Evolutionary conservation across 2,888 invertebrate genomes (phyloP), one percentile per base, ranked within the genome.

Genomic region (Agonopterix subpropinquella): DNA sequence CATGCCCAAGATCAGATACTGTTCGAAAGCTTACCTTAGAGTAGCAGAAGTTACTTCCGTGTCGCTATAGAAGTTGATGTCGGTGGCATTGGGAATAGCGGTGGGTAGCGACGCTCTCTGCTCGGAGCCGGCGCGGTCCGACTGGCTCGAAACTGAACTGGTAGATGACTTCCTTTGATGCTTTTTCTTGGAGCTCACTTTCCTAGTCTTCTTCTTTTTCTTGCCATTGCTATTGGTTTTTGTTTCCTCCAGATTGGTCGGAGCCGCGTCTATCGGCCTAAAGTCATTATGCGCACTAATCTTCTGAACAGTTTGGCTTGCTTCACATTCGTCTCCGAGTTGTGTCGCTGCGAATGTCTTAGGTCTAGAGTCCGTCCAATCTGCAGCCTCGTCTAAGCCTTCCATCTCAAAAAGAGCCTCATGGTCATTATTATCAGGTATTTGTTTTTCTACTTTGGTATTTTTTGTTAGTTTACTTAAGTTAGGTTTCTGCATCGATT

Each of bases 1-100:
- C 28, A 39, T 39, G 39, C 39, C 11, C 10, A 39, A 10, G 39
- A 39, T n/a, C 11, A 39, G 39, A n/a, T 39, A 39, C 10, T 39
- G 13, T 42, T 42, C 1, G 11, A 42, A 39, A 39, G 28, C 89
- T 72, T 70, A 92, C 89, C 92, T 92, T 44, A 90, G 82, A 7
- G 78, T 73, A 11, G 90, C 80, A 1, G 91, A 91, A n/a, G 94
- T 94, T 46, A 96, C 88, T 87, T 98, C 98, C 0, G 96, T 95
- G 72, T 98, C 98, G 72, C 98, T 98, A 83, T 96, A 98, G 88
- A 97, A 97, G 73, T 97, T 75, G 57, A 85, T 78, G 43, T 87
- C 88, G 4, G 73, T 64, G 44, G 72, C 57, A 53, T 78, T 81
- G 11, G 78, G 77, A 51, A 83, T 77, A 50, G 81, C 62, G 5